A percentile compares a stretch with the other conserved stretches of the same genome.
phyloP scores from a whole-genome alignment of 2,797 vertebrate genomes.

The Syngnathus rostellatus region DNA sequence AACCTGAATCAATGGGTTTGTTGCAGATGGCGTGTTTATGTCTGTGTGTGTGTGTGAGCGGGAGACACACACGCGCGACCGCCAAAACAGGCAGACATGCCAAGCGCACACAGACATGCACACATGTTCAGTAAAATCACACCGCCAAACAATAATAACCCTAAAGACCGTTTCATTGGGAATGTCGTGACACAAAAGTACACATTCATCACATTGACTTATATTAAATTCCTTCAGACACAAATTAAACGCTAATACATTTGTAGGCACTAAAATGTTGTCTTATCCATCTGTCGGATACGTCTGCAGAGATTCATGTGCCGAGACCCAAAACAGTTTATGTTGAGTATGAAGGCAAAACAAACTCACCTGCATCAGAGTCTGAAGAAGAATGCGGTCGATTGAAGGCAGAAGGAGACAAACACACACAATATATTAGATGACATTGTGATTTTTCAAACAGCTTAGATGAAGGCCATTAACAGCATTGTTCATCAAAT shows the following conservation, averaged over 20 bases:
- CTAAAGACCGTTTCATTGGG: neutral
- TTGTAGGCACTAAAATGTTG: neutral
- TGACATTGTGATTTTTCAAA: neutral
- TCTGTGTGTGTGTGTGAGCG: neutral
- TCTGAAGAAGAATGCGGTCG: conserved; percentile 59
- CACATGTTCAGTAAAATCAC: conserved; percentile 10
- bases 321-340: neutral
- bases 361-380: conserved; percentile 86
- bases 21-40: conserved; percentile 6
- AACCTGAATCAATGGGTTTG: conserved; percentile 12
- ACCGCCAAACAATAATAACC: neutral
- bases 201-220: neutral
- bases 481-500: neutral
- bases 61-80: neutral
- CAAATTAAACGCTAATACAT: neutral
- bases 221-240: neutral
- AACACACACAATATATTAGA: conserved; percentile 12
- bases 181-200: conserved; percentile 2
- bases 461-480: neutral
- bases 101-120: conserved; percentile 16
- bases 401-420: neutral
- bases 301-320: neutral
- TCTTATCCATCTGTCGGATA: neutral
- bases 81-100: conserved; percentile 1
- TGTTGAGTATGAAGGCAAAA: neutral